Base-by-base conservation (phyloP, 2,888 invertebrate genomes). In the Tineola bisselliella region DNA sequence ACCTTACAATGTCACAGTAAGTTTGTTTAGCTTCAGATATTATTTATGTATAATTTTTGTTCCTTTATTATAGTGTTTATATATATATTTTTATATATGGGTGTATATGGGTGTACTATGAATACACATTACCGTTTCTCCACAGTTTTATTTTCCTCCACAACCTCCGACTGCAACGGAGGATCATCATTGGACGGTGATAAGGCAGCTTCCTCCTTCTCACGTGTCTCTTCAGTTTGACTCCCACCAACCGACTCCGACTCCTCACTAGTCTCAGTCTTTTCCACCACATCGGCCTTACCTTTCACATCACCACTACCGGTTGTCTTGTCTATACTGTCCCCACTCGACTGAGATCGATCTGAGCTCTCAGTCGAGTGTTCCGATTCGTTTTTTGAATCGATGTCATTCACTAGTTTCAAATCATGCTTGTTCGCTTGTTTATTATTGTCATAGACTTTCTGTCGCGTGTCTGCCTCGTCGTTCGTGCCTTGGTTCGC, bases 101-200 rank as follows among this genome's bases (percentile, higher is more conserved):
- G n/a, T n/a, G n/a, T n/a, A n/a, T n/a, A n/a, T n/a, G n/a, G n/a
- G n/a, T n/a, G 25, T 25, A 25, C 25, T 25, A 25, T n/a, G n/a
- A n/a, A n/a, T n/a, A n/a, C n/a, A n/a, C n/a, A n/a, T n/a, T 12
- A 86, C 86, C 81, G 73, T 71, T 84, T 86, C 67, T 86, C 86
- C 0, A 79, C 80, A 0, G 81, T 75, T 56, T 77, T 83, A n/a
- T 11, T 59, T 0, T 84, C 86, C 0, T 82, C 81, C 0, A 58
- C 64, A 0, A 65, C 68, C 62, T 84, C 84, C 0, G 74, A 68
- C 64, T 84, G 86, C 10, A 84, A 66, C 1, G 86, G 84, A 0
- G 84, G 84, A 44, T 84, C 84, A 0, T 86, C 84, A 18, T 71
- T 75, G 8, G 25, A 43, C 30, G 38, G 33, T 1, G 31, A 43